Percentiles rank a stretch among this genome's conserved stretches.
phyloP scores from a whole-genome alignment of 2,888 invertebrate species.

The Dusona sp. region DNA sequence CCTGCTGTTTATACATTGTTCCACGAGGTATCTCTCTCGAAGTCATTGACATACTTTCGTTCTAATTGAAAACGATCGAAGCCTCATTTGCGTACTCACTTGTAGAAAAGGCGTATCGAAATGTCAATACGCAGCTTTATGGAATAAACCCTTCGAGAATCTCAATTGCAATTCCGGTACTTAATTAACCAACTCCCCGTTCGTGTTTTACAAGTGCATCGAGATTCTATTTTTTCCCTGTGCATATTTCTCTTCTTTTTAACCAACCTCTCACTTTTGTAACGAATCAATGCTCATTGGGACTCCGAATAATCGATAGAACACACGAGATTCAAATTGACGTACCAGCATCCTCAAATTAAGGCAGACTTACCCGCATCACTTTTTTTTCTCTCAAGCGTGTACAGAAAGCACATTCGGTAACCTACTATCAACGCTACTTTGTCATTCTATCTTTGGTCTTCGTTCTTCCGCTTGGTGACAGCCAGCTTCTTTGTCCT shows the following conservation, averaged over 20 bases:
- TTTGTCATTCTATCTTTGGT: slow-evolving; percentile 22
- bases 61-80: slow-evolving; percentile 20
- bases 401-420: neutral
- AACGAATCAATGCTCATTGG: neutral
- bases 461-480: slow-evolving; percentile 43
- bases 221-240: neutral
- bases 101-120: neutral
- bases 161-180: neutral
- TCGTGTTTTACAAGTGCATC: neutral
- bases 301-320: neutral
- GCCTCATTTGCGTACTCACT: neutral
- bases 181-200: neutral
- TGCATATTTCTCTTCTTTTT: neutral
- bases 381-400: neutral
- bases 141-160: neutral
- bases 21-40: neutral
- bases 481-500: slow-evolving; percentile 23
- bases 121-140: slow-evolving; percentile 11
- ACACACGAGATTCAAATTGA: neutral
- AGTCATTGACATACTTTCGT: slow-evolving; percentile 41
- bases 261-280: neutral
- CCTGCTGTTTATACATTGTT: slow-evolving; percentile 21
- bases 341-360: neutral
- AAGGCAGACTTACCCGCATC: neutral
- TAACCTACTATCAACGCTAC: slow-evolving; percentile 7